Evolutionary conservation across 2,888 invertebrate genomes (phyloP).

Genomic region (Microchrysa polita): DNA sequence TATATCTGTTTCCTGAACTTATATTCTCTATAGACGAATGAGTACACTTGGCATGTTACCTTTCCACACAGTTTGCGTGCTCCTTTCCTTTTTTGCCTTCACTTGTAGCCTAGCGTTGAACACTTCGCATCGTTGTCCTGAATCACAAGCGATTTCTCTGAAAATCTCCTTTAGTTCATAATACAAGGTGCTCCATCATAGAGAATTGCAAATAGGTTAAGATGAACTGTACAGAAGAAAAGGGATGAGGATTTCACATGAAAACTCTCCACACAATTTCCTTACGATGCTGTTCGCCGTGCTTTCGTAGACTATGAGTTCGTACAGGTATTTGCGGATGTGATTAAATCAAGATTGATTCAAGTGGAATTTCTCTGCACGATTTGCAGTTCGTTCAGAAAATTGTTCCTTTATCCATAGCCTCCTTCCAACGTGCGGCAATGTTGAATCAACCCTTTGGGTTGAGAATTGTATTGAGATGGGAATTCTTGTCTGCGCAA

Average conservation of each 20-base stretch:
- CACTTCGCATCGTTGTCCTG: too few relatives aligned
- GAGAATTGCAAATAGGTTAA: slow-evolving; percentile 32
- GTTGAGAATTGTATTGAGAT: neutral
- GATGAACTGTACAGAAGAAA: neutral
- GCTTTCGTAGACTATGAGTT: neutral
- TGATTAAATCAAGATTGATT: slow-evolving; percentile 43
- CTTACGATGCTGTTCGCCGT: neutral
- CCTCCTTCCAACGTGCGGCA: neutral
- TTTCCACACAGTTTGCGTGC: slow-evolving; percentile 1
- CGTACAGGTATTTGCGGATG: slow-evolving; percentile 35
- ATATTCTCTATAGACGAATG: neutral
- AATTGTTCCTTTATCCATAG: too few relatives aligned
- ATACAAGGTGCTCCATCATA: neutral
- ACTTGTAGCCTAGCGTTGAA: too few relatives aligned
- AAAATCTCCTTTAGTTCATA: slow-evolving; percentile 12
- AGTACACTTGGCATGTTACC: neutral
- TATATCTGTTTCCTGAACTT: slow-evolving; percentile 11
- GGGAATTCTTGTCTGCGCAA: slow-evolving; percentile 19
- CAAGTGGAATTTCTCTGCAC: slow-evolving; percentile 37
- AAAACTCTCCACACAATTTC: neutral
- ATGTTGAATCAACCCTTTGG: neutral
- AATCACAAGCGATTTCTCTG: slow-evolving; percentile 6
- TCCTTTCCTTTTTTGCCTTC: neutral
- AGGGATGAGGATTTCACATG: neutral
- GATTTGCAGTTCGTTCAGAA: too few relatives aligned